Base-by-base conservation (phyloP, 1,140 invertebrate genomes). In the Drosophila arawakana region DNA sequence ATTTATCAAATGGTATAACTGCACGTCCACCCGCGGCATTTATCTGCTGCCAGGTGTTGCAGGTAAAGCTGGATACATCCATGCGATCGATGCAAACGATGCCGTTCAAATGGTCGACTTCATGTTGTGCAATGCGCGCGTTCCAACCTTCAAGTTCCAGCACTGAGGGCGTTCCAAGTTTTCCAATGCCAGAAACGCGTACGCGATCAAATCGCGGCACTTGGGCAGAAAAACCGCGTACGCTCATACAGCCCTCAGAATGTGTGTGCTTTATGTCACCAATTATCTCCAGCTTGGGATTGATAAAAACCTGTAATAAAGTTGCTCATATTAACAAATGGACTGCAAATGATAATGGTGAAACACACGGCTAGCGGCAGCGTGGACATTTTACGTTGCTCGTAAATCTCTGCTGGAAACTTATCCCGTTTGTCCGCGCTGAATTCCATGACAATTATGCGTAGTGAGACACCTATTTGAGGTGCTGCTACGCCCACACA, bases 101-200 rank as follows among this genome's bases (percentile, higher is more conserved):
- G 6, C 96, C 96, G 88, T 96, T 93, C 13, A 97, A 92, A 91
- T 97, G 96, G 89, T 97, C 96, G 90, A 96, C 94, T 93, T 97
- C 96, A 92, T 97, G 96, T 80, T 97, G 96, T 2, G 94, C 94
- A 77, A 97, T 95, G 80, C 96, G 93, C 1, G 96, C 95, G 50
- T 93, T 78, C 95, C 96, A 97, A 21, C 95, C 95, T 54, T 92
- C 93, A 10, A 94, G 94, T 15, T 92, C 81, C 73, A 94, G 92
- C n/a, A 91, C 91, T 49, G 93, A 88, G 47, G 92, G 73, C 46
- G 95, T 92, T 3, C 94, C 95, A 54, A 94, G 76, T 82, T 93
- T 92, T 92, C 96, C 93, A 5, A 94, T 92, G 5, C 95, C 96
- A 79, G 93, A 93, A 25, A 96, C 77, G 81, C 94, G 77, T n/a